Percentiles rank a stretch among this genome's conserved stretches.
Evolutionary conservation across 2,113 vertebrate species (phyloP).

Genomic region (Xenotilapia caudafasciata): DNA sequence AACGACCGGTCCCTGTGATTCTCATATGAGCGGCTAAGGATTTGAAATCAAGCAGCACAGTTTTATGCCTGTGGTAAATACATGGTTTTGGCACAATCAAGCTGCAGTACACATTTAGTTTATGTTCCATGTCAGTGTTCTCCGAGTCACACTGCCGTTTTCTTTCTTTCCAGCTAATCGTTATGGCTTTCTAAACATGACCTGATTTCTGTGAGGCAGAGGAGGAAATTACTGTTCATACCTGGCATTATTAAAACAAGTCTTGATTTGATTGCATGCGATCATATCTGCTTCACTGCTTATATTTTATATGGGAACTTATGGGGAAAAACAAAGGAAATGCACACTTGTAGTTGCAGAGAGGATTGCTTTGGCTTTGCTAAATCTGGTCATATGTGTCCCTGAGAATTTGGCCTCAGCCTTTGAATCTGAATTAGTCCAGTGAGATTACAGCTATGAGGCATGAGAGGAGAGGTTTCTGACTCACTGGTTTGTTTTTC

Average conservation of each 20-base stretch:
- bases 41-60: neutral
- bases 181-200: conserved; percentile 3
- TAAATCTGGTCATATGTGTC: neutral
- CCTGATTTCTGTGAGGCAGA: neutral
- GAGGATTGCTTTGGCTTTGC: neutral
- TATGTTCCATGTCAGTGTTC: conserved; percentile 1
- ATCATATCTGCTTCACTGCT: neutral
- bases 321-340: neutral
- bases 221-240: conserved; percentile 13
- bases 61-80: neutral
- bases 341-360: neutral
- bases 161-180: neutral
- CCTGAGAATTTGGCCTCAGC: neutral
- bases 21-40: neutral
- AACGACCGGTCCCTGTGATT: neutral
- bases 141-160: neutral
- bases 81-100: neutral
- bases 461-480: neutral
- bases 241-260: neutral
- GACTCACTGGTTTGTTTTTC: neutral
- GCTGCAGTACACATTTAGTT: neutral
- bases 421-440: neutral
- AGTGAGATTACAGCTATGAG: neutral
- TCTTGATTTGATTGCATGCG: neutral
- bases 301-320: neutral